Percentiles rank a stretch among this genome's conserved stretches.
Conservation (phyloP, 2,113 vertebrate genomes). For the Entomyzon cyanotis region DNA sequence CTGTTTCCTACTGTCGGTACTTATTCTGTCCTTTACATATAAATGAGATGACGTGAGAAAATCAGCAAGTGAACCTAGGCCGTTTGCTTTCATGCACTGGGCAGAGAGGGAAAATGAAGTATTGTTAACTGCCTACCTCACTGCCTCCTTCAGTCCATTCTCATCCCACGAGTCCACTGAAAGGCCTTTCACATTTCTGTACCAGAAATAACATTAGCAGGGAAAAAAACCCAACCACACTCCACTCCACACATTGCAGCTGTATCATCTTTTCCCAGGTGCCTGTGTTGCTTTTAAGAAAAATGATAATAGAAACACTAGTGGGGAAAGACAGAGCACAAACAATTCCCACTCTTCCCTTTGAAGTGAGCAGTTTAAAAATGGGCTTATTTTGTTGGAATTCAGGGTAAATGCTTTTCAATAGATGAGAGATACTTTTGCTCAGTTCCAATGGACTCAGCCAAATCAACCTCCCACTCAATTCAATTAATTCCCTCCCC, state of each 20-base stretch:
- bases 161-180: neutral
- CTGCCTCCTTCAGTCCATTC: neutral
- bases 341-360: conserved; percentile 50
- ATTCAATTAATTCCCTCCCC: conserved; percentile 69
- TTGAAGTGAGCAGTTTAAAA: conserved; percentile 50
- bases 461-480: conserved; percentile 67
- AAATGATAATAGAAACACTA: conserved; percentile 24
- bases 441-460: conserved; percentile 40
- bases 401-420: conserved; percentile 54
- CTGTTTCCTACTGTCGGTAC: neutral
- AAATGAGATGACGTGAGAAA: accelerated
- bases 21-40: neutral
- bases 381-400: conserved; percentile 64
- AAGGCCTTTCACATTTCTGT: neutral
- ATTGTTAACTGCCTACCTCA: neutral
- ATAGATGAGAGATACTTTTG: conserved; percentile 39
- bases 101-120: neutral
- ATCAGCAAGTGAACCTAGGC: neutral
- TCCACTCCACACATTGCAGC: neutral
- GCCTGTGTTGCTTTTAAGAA: conserved; percentile 38
- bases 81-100: neutral
- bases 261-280: conserved; percentile 26
- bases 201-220: neutral
- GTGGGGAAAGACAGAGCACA: conserved; percentile 1
- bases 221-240: neutral